Conservation (phyloP, 2,113 vertebrate species). For the Dasyurus viverrinus region DNA sequence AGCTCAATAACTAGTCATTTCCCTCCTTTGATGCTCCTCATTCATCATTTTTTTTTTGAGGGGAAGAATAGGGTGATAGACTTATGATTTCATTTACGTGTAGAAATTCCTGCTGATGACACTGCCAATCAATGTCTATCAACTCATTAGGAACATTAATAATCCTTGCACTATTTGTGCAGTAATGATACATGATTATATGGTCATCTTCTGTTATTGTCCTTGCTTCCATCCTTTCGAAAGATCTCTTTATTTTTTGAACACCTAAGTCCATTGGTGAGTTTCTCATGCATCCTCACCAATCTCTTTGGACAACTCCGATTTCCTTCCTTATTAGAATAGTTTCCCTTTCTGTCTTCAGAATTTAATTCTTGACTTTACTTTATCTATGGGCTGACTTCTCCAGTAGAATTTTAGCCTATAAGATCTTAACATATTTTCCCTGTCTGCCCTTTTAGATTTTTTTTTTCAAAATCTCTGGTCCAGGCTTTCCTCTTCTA, state of each 20-base stretch:
- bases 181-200: not conserved
- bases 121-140: not conserved
- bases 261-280: not conserved
- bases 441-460: not conserved
- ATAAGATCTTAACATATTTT: not conserved
- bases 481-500: not conserved
- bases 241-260: not conserved
- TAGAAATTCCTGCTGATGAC: not conserved
- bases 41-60: not conserved
- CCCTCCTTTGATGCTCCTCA: not conserved
- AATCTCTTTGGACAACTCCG: not conserved
- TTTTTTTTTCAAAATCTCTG: not conserved
- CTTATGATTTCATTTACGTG: not conserved
- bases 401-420: not conserved
- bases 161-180: not conserved
- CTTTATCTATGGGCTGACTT: not conserved
- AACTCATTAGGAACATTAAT: not conserved
- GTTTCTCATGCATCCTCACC: not conserved
- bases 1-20: not conserved
- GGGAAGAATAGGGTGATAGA: not conserved
- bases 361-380: not conserved
- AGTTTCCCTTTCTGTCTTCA: not conserved
- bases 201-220: not conserved
- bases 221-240: not conserved
- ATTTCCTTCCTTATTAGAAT: not conserved